These are phyloP conservation scores for Lepus oiostolus DNA, from an alignment of 2,797 vertebrate species.

Conservation along the genomic window DNA sequence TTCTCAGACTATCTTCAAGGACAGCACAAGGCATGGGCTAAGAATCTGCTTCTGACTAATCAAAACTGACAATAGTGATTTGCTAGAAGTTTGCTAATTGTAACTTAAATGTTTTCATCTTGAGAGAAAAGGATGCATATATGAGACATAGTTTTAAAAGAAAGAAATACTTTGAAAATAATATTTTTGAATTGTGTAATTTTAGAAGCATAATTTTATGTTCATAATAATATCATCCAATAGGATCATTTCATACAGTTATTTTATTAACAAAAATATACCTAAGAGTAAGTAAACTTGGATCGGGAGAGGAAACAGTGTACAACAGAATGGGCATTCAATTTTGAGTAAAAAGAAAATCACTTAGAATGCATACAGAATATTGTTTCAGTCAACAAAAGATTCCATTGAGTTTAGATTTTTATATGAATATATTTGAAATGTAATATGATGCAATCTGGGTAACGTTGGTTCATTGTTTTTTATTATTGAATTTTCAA, in stretches of 20 bases:
- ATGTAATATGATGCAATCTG: constrained; percentile 69
- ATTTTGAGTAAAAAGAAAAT: constrained; percentile 59
- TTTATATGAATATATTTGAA: constrained; percentile 67
- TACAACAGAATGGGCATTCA: constrained; percentile 49
- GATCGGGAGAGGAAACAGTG: constrained; percentile 62
- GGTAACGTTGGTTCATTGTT: constrained; percentile 42
- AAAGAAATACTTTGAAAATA: background rate
- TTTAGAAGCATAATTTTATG: background rate
- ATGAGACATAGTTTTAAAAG: constrained; percentile 15
- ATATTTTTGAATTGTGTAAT: constrained; percentile 53
- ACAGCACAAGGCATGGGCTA: background rate
- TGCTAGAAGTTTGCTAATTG: constrained; percentile 41
- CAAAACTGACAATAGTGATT: constrained; percentile 54
- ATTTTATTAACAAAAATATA: background rate
- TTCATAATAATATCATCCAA: background rate
- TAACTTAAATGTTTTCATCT: background rate
- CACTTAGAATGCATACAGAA: constrained; percentile 57
- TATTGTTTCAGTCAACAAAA: constrained; percentile 77
- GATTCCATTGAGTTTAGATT: constrained; percentile 70
- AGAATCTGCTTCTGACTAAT: constrained; percentile 60
- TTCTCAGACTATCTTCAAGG: constrained; percentile 33
- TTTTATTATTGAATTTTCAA: constrained; percentile 84
- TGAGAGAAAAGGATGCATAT: background rate
- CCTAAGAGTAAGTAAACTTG: constrained; percentile 66
- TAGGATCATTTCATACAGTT: constrained; percentile 59